Evolutionary conservation across 2,113 vertebrate species (phyloP).

Genomic region (Siphamia tubifer): DNA sequence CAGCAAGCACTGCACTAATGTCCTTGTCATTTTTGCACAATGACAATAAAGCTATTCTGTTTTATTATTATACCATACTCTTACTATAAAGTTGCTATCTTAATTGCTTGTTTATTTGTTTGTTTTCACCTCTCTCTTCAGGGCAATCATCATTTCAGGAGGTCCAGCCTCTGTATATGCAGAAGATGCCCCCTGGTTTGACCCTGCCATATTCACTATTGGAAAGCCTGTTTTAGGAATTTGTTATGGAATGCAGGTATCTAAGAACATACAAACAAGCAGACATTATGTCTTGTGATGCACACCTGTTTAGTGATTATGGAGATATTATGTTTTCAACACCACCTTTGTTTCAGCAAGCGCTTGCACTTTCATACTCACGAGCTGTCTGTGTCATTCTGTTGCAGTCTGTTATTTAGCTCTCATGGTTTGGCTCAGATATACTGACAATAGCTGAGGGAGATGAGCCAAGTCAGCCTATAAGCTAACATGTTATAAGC

Average conservation of each 20-base stretch:
- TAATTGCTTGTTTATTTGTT: background rate
- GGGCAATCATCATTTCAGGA: constrained; percentile 97
- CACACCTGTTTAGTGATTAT: background rate
- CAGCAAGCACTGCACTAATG: too few relatives aligned
- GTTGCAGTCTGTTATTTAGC: constrained; percentile 5
- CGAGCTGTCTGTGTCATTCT: background rate
- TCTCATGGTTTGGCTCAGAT: constrained; percentile 14
- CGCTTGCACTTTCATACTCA: background rate
- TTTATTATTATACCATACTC: background rate
- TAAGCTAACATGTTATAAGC: background rate
- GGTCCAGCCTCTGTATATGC: constrained; percentile 98
- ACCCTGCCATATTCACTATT: constrained; percentile 97
- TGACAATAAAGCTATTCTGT: too few relatives aligned
- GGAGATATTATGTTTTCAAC: background rate
- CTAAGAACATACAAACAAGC: background rate
- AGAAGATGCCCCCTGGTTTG: constrained; percentile 97
- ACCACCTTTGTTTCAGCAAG: background rate
- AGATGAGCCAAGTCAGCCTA: background rate
- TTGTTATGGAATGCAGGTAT: constrained; percentile 99
- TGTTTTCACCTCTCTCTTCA: constrained; percentile 48
- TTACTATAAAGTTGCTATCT: background rate
- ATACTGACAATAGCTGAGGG: constrained; percentile 13
- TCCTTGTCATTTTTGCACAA: too few relatives aligned
- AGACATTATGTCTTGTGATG: background rate
- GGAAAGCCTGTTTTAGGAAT: constrained; percentile 97